phyloP scores from a whole-genome alignment of 1,140 invertebrate genomes.

The Meloidogyne chitwoodi region DNA sequence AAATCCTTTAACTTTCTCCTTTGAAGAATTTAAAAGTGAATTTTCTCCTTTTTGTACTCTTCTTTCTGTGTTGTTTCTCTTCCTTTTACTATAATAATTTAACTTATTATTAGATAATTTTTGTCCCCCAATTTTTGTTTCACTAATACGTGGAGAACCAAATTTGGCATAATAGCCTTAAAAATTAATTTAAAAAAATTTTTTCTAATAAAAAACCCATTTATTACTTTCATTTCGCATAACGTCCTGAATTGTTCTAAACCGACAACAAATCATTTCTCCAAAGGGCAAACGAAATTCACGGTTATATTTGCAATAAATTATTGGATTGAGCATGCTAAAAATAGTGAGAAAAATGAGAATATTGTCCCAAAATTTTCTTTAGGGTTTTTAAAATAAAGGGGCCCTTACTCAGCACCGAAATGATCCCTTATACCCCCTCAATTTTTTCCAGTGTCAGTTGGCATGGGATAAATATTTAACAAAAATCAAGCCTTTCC shows the following conservation, averaged over 20 bases:
- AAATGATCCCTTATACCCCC: too few species aligned
- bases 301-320: constrained; percentile 65
- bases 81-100: background rate
- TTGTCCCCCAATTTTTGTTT: background rate
- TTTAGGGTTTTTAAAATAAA: background rate
- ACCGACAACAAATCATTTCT: constrained; percentile 64
- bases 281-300: constrained; percentile 65
- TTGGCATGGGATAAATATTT: too few species aligned
- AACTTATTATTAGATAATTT: background rate
- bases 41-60: background rate
- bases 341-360: constrained; percentile 6
- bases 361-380: too few species aligned
- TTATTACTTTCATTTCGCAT: constrained; percentile 61
- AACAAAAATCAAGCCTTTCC: too few species aligned
- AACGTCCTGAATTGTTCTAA: constrained; percentile 61
- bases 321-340: constrained; percentile 64
- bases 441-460: too few species aligned
- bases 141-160: constrained; percentile 49
- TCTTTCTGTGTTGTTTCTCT: background rate
- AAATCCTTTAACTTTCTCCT: background rate
- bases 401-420: background rate
- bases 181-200: background rate
- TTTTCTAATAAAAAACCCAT: background rate
- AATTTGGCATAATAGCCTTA: constrained; percentile 61
- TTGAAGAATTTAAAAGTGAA: constrained; percentile 1